A percentile compares a stretch with the other conserved stretches of the same genome.
Evolutionary conservation across 1,140 invertebrate species (phyloP).

Genomic region (Leptopilina boulardi): DNA sequence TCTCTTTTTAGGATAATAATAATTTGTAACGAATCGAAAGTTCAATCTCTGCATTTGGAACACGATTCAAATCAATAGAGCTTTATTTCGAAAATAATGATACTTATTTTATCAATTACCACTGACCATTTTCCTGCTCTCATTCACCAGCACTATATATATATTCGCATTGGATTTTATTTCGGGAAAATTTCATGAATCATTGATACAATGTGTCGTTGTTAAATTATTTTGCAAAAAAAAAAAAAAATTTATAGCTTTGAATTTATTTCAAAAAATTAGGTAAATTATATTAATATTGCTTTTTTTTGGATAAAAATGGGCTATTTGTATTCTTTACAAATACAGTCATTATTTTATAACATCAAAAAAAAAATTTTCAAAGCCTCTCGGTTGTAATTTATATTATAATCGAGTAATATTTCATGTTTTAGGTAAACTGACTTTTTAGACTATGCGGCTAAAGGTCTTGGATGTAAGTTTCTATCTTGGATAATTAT

Average conservation of each 20-base stretch:
- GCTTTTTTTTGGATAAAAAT: no score
- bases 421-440: constrained; percentile 14
- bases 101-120: constrained; percentile 23
- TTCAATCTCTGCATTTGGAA: not conserved
- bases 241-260: no score
- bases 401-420: not conserved
- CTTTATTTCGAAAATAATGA: not conserved
- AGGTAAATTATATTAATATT: no score
- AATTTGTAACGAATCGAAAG: no score
- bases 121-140: not conserved
- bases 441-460: not conserved
- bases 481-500: constrained; percentile 30
- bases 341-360: no score
- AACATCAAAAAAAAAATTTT: no score
- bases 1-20: no score
- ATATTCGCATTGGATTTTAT: not conserved
- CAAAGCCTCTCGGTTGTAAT: no score
- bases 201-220: no score
- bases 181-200: not conserved
- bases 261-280: no score
- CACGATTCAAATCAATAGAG: not conserved
- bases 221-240: no score
- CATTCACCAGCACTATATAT: not conserved
- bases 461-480: constrained; percentile 25
- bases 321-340: no score